Percentiles rank a stretch among this genome's conserved stretches.
These are phyloP conservation scores for Vanessa cardui DNA, from an alignment of 2,888 invertebrate species.

Conservation along the genomic window DNA sequence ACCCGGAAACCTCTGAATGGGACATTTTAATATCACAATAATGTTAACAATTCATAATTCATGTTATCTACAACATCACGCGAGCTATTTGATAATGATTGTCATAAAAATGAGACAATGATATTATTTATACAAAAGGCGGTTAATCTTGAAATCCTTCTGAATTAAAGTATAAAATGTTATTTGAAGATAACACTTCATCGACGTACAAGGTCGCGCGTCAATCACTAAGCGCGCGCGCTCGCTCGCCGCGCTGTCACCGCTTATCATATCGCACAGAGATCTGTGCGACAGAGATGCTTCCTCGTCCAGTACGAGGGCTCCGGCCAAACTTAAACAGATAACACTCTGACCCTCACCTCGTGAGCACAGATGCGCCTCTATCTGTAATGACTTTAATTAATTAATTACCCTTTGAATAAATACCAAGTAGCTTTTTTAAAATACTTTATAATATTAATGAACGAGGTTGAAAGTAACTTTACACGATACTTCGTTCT, in stretches of 20 bases:
- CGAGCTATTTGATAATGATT: too few species aligned
- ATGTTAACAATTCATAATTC: too few species aligned
- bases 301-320: neutral
- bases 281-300: neutral
- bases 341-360: neutral
- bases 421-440: neutral
- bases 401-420: conserved; percentile 4
- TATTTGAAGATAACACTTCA: neutral
- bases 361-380: neutral
- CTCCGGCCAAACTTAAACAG: neutral
- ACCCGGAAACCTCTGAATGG: too few species aligned
- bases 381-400: neutral
- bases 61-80: too few species aligned
- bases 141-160: too few species aligned
- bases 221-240: neutral
- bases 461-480: too few species aligned
- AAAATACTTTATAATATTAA: too few species aligned
- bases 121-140: too few species aligned
- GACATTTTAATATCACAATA: too few species aligned
- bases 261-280: neutral
- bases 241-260: neutral
- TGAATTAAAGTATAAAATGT: neutral
- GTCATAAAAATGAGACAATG: too few species aligned
- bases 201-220: neutral
- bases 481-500: too few species aligned